Base-by-base conservation (phyloP, 2,797 vertebrate species). In the Alectoris magna region DNA sequence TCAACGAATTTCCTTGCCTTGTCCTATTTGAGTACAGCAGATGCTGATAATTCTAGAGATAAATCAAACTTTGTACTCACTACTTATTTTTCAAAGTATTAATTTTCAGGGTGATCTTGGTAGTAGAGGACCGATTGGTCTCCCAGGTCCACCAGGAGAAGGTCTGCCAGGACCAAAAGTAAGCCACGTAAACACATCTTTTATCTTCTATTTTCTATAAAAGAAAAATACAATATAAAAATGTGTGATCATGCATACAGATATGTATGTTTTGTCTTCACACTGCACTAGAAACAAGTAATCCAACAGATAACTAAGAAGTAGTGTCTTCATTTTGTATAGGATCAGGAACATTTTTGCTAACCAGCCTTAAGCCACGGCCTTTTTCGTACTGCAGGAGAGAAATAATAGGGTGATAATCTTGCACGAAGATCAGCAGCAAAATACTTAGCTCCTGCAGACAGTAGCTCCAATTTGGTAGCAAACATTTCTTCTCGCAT, bases 161-260 rank as follows among this genome's bases (percentile, higher is more conserved):
- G 99, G 99, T 13, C 83, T 98, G 68, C 98, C 98, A 96, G 99
- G 99, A 93, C 98, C 97, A 88, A 98, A 97, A 88, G 99, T 99
- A 98, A 98, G 98, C 91, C 16, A 73, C 71, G 66, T 85, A 90
- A 46, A 96, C 19, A 23, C 14, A 27, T 89, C 13, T 91, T 31
- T 31, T 36, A 76, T 56, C 81, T 21, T 43, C 34, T 74, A 23
- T 66, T 83, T 87, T 27, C 48, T 59, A 41, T 59, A 78, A 73
- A 38, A 13, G 11, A 11, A 24, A 2, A 1, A 43, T 29, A 34
- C 12, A 39, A 10, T 63, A 27, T 63, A 76, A 76, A 90, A 72
- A 77, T 31, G 15, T n/a, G 26, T 49, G 23, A n/a, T 27, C 4
- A 15, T 55, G 26, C 39, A 81, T 10, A 82, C 36, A 77, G 19